Conservation (phyloP, 2,797 vertebrate genomes). For the Dermochelys coriacea region DNA sequence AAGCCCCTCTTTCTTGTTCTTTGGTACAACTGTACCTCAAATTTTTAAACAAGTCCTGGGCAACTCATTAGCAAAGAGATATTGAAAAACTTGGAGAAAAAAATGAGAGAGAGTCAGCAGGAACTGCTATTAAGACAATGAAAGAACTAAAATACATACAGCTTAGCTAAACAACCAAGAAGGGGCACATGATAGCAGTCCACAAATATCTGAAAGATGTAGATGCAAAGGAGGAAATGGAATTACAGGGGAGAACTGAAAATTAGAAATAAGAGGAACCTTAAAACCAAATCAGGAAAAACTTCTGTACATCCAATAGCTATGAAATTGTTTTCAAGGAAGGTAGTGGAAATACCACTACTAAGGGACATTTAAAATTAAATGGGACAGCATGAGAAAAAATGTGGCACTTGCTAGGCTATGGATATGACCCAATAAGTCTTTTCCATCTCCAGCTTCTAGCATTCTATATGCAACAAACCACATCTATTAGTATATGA, state of each 20-base stretch:
- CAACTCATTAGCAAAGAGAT: background rate
- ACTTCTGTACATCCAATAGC: background rate
- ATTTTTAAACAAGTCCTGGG: background rate
- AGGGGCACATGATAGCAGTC: background rate
- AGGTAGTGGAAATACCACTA: background rate
- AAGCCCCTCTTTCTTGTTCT: background rate
- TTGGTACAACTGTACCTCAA: fast-evolving
- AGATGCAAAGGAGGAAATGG: background rate
- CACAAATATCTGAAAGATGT: background rate
- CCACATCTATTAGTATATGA: background rate
- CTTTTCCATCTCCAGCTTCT: background rate
- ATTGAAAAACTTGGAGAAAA: background rate
- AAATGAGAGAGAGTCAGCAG: background rate
- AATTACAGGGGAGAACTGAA: background rate
- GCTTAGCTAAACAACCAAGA: background rate
- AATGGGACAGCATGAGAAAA: background rate
- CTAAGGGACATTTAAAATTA: background rate
- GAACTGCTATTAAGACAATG: background rate
- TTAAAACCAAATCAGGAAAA: background rate
- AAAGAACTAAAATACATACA: background rate
- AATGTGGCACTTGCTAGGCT: background rate
- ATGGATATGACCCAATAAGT: background rate
- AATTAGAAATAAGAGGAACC: background rate
- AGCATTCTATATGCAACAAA: background rate
- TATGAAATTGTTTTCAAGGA: background rate